These are phyloP conservation scores for Apteryx owenii DNA, from an alignment of 2,113 vertebrate species.

Conservation along the genomic window DNA sequence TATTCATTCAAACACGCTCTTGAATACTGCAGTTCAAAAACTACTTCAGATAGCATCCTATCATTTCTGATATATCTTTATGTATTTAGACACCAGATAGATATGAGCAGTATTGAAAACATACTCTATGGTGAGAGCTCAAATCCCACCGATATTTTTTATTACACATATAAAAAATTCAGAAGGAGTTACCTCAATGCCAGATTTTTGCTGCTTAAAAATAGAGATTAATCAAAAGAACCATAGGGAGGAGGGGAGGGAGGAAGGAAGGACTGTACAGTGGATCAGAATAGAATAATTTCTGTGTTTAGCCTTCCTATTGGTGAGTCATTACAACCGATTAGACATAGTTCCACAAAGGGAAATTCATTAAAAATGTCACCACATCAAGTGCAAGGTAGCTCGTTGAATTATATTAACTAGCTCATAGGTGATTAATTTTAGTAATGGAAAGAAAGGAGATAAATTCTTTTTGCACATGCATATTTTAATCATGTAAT, in stretches of 20 bases:
- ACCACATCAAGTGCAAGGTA: background rate
- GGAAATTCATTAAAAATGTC: background rate
- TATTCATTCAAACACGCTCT: background rate
- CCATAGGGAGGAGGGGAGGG: background rate
- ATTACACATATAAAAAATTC: background rate
- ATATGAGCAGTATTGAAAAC: background rate
- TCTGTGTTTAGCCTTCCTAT: background rate
- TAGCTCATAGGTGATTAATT: background rate
- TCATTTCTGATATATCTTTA: background rate
- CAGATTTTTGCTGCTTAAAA: background rate
- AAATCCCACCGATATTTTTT: background rate
- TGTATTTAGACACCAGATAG: background rate
- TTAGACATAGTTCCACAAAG: background rate
- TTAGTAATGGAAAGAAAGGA: background rate
- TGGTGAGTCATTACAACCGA: background rate
- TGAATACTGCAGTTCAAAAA: background rate
- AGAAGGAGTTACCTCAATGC: background rate
- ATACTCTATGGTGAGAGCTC: background rate
- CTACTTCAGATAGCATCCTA: background rate
- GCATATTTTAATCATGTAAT: background rate
- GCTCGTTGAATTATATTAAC: background rate
- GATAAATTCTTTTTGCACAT: background rate
- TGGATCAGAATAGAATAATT: background rate
- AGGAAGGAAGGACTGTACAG: background rate
- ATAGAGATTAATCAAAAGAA: background rate